A percentile compares a stretch with the other conserved stretches of the same genome.
Conservation (phyloP, 2,888 invertebrate genomes). For the Catocala fraxini region DNA sequence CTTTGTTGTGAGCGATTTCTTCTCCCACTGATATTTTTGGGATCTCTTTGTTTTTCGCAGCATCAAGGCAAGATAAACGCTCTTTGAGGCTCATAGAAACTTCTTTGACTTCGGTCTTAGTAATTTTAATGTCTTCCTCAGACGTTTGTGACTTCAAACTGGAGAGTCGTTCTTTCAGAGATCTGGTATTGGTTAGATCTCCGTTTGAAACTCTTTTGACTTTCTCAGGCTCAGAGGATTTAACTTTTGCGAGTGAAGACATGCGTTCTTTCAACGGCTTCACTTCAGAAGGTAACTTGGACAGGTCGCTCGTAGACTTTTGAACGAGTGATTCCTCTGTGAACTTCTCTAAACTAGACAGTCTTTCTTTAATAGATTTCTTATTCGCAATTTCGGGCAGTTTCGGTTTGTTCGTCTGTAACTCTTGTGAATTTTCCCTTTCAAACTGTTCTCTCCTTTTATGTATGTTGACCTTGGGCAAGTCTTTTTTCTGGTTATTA, state of each 20-base stretch:
- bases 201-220: slow-evolving; percentile 79
- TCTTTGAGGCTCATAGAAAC: slow-evolving; percentile 86
- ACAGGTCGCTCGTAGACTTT: slow-evolving; percentile 80
- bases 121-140: slow-evolving; percentile 75
- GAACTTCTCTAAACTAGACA: slow-evolving; percentile 90
- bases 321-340: slow-evolving; percentile 85
- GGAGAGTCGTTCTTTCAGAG: slow-evolving; percentile 82
- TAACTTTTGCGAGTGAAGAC: slow-evolving; percentile 88
- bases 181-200: slow-evolving; percentile 76
- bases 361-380: slow-evolving; percentile 91
- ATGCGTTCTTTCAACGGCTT: slow-evolving; percentile 89
- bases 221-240: slow-evolving; percentile 81
- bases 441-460: slow-evolving; percentile 95
- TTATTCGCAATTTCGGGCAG: slow-evolving; percentile 89
- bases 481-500: slow-evolving; percentile 85
- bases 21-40: slow-evolving; percentile 80
- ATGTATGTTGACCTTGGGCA: slow-evolving; percentile 94
- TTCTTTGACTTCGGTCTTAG: slow-evolving; percentile 80
- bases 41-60: slow-evolving; percentile 82
- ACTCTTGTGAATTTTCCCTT: slow-evolving; percentile 88
- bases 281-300: slow-evolving; percentile 87
- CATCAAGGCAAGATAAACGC: slow-evolving; percentile 83
- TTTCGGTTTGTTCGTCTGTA: slow-evolving; percentile 84
- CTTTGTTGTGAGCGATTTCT: slow-evolving; percentile 64
- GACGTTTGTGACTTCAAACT: slow-evolving; percentile 80